These are phyloP conservation scores for Gallinago nigripennis DNA, from an alignment of 2,797 vertebrate species.

Conservation along the genomic window DNA sequence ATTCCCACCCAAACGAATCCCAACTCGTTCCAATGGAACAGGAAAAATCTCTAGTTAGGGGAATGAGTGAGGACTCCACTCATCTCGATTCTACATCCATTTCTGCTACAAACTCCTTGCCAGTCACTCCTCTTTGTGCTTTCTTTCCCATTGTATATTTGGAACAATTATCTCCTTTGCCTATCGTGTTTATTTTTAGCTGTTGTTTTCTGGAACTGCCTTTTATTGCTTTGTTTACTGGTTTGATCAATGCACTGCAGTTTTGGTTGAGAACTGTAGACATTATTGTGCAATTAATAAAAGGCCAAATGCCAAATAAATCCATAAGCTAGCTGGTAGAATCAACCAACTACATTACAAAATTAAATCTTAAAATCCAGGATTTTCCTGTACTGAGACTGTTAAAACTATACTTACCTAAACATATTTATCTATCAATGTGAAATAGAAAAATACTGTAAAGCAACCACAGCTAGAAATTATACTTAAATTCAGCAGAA, in stretches of 20 bases:
- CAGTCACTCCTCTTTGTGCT: not conserved
- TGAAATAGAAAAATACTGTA: not conserved
- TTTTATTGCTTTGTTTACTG: not conserved
- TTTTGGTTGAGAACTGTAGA: not conserved
- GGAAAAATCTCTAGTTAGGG: not conserved
- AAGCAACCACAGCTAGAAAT: not conserved
- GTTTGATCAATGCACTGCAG: not conserved
- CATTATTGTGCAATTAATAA: not conserved
- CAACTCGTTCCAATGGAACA: fast-evolving
- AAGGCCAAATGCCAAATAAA: not conserved
- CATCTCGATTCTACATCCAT: not conserved
- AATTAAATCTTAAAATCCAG: not conserved
- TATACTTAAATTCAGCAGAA: not conserved
- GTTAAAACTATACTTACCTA: not conserved
- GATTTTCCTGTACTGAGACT: not conserved
- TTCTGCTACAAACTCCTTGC: not conserved
- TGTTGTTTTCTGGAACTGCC: not conserved
- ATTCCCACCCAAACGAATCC: not conserved
- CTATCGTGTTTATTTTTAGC: not conserved
- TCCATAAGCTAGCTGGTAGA: not conserved
- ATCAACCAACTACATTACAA: not conserved
- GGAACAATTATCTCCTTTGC: not conserved
- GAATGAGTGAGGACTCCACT: not conserved
- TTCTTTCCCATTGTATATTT: not conserved
- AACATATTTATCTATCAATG: not conserved